Conservation (phyloP, 2,888 invertebrate genomes). For the Pollenia angustigena region DNA sequence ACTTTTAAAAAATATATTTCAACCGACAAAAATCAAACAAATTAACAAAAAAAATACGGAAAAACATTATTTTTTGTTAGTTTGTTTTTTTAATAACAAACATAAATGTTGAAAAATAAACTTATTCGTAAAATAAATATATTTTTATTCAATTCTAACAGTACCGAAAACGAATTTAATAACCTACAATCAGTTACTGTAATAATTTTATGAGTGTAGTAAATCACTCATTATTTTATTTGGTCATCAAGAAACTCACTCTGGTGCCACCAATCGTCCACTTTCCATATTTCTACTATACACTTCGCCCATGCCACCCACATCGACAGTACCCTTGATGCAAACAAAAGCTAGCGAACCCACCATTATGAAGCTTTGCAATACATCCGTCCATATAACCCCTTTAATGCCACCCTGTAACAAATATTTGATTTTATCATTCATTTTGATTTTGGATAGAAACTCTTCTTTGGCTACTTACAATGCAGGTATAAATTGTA, state of each 20-base stretch:
- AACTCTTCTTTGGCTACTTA: conserved; percentile 84
- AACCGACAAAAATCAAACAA: too few relatives aligned
- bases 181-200: too few relatives aligned
- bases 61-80: too few relatives aligned
- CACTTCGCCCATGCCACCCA: conserved; percentile 88
- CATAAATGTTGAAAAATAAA: too few relatives aligned
- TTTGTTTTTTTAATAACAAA: too few relatives aligned
- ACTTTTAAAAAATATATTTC: too few relatives aligned
- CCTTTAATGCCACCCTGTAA: conserved; percentile 90
- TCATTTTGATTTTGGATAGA: not conserved
- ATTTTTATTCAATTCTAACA: too few relatives aligned
- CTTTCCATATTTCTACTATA: conserved; percentile 88
- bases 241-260: conserved; percentile 84
- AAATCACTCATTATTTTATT: conserved; percentile 82
- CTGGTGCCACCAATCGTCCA: conserved; percentile 88
- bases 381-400: conserved; percentile 92
- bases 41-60: too few relatives aligned
- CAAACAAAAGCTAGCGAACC: conserved; percentile 89
- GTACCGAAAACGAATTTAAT: too few relatives aligned
- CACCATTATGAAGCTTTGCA: conserved; percentile 90
- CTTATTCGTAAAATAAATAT: too few relatives aligned
- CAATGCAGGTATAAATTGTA: conserved; percentile 95
- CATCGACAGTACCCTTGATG: conserved; percentile 89
- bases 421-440: not conserved
- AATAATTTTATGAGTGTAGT: too few relatives aligned